Conservation (phyloP, 2,113 vertebrate genomes). For the Pygoscelis adeliae region DNA sequence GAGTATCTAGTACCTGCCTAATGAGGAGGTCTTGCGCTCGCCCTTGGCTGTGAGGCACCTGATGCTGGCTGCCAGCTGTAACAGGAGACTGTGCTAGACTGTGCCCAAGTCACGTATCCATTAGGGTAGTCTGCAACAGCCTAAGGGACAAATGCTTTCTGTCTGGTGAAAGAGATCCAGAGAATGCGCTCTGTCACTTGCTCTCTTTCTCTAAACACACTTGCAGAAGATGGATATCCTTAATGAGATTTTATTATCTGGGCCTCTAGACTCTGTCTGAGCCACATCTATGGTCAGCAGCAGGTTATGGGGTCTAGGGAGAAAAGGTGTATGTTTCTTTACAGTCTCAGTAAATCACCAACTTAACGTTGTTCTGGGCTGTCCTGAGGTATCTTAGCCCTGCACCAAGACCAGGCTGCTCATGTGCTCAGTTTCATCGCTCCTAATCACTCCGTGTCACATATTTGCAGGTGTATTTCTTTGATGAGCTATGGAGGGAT, state of each 20-base stretch:
- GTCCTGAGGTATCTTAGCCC: neutral
- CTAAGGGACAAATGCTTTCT: neutral
- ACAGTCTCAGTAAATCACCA: neutral
- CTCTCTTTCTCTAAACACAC: neutral
- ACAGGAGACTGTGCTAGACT: neutral
- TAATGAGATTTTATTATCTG: neutral
- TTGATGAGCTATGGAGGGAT: neutral
- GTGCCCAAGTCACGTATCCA: fast-evolving
- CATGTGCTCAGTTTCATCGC: neutral
- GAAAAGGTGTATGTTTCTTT: neutral
- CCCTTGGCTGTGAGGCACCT: neutral
- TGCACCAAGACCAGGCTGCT: neutral
- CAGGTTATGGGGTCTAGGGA: neutral
- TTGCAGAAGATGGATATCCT: neutral
- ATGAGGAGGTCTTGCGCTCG: neutral
- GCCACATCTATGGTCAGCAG: neutral
- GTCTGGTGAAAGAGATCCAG: neutral
- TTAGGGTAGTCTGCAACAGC: neutral
- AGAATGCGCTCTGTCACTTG: neutral
- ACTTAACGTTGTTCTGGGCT: neutral
- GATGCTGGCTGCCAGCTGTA: neutral
- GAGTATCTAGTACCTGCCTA: neutral
- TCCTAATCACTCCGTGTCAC: neutral
- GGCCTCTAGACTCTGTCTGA: neutral
- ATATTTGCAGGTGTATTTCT: neutral